Conservation (phyloP, 2,113 vertebrate genomes). For the Ictalurus punctatus region DNA sequence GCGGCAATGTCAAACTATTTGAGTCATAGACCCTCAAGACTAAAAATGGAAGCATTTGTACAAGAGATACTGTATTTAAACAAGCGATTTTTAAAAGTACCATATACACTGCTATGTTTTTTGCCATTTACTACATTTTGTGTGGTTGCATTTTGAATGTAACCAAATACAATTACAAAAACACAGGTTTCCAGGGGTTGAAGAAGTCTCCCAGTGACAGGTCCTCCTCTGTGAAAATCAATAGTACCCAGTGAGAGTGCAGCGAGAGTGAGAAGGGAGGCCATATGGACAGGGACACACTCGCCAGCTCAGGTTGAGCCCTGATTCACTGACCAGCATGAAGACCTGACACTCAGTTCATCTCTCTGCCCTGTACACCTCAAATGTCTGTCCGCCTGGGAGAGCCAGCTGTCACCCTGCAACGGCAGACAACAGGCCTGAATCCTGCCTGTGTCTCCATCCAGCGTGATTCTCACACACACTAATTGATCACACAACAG, state of each 20-base stretch:
- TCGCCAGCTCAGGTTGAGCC: conserved; percentile 86
- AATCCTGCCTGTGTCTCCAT: conserved; percentile 58
- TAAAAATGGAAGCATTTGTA: not conserved
- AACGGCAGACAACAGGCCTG: conserved; percentile 74
- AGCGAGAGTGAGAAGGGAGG: conserved; percentile 62
- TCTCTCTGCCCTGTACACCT: conserved; percentile 76
- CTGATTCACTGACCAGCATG: conserved; percentile 80
- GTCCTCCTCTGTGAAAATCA: conserved; percentile 83
- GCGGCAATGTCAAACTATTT: not conserved
- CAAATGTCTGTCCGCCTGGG: conserved; percentile 98
- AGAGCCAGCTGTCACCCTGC: conserved; percentile 90
- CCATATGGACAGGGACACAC: conserved; percentile 91
- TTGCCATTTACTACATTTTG: not conserved
- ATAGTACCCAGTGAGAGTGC: conserved; percentile 80
- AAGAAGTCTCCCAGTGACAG: conserved; percentile 62
- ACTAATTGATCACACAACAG: conserved; percentile 40
- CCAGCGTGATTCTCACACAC: conserved; percentile 51
- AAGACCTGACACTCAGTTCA: conserved; percentile 76
- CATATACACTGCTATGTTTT: not conserved
- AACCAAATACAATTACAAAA: conserved; percentile 37
- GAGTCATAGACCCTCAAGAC: not conserved
- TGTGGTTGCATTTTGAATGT: not conserved
- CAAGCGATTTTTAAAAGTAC: not conserved
- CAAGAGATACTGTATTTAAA: not conserved
- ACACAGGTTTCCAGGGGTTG: conserved; percentile 65